Base-by-base conservation (phyloP, 2,888 invertebrate genomes). In the Aquatica leii region DNA sequence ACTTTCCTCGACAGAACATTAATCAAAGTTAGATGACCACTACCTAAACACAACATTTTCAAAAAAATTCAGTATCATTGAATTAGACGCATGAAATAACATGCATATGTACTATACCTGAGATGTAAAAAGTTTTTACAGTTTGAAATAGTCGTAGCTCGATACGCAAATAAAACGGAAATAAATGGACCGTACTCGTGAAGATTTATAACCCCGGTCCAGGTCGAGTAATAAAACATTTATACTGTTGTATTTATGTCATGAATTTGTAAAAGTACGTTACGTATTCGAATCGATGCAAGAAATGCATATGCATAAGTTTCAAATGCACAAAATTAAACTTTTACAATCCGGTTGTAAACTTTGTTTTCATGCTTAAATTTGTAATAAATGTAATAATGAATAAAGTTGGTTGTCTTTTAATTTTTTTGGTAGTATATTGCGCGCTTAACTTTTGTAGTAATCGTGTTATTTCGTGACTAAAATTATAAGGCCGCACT, bases 151-250 rank as follows among this genome's bases (percentile, higher is more conserved):
- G 60, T 60, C 53, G 59, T 62, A 65, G 62, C 63, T 68, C 70
- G 72, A 74, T 74, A 74, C 67, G 74, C 75, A 74, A 74, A 75
- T 75, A 75, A 76, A 74, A 74, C 72, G 55, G 66, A 62, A 70
- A 73, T 73, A 75, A 76, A 75, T 74, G 76, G 73, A 75, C 74
- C 75, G 73, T 74, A 73, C 69, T 64, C 56, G 68, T 69, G 65
- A 62, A 71, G 74, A 74, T 76, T 76, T 74, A 74, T 71, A 67
- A 68, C 59, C 24, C 65, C 65, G 62, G 71, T 67, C 65, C 71
- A 71, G 72, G 72, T 72, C 69, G 63, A 66, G 72, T 68, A 69
- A 63, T 72, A 70, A 72, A 74, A 74, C 73, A 68, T 65, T 65
- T 65, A 61, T 61, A 53, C 61, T 60, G 34, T 46, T 18, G 56